phyloP scores from a whole-genome alignment of 1,140 invertebrate species.

The Schlechtendalia chinensis region DNA sequence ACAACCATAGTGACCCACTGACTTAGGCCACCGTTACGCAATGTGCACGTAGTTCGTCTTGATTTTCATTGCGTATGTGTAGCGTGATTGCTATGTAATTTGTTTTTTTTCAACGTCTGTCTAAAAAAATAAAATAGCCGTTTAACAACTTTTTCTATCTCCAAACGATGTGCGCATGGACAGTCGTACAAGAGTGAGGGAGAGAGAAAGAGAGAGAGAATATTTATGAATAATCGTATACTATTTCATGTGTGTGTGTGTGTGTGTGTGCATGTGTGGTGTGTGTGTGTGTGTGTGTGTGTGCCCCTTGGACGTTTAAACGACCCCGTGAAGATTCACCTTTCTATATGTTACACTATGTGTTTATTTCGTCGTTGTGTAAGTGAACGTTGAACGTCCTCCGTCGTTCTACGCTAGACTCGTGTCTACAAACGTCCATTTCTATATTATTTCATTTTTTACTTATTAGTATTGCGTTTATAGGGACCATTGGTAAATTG shows the following conservation, averaged over 20 bases:
- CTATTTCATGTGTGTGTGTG: constrained; percentile 15
- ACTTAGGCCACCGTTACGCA: neutral
- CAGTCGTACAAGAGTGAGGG: neutral
- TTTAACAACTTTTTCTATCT: constrained; percentile 38
- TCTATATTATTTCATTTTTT: neutral
- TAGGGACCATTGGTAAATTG: constrained; percentile 21
- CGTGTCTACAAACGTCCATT: no score
- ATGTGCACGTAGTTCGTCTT: constrained; percentile 20
- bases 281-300: no score
- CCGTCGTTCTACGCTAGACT: neutral
- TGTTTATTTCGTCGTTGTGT: neutral
- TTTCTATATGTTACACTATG: constrained; percentile 7
- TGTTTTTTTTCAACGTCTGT: constrained; percentile 28
- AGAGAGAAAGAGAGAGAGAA: neutral
- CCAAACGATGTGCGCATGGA: neutral
- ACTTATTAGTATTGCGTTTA: neutral
- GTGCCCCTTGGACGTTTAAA: constrained; percentile 18
- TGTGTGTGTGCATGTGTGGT: no score
- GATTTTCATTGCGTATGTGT: constrained; percentile 30
- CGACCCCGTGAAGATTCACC: constrained; percentile 15
- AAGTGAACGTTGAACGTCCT: neutral
- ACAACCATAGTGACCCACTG: constrained; percentile 38
- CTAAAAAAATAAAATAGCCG: constrained; percentile 39
- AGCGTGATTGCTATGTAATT: constrained; percentile 43
- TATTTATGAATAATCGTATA: constrained; percentile 23